phyloP scores from a whole-genome alignment of 2,113 vertebrate genomes.

The Phasianus colchicus region DNA sequence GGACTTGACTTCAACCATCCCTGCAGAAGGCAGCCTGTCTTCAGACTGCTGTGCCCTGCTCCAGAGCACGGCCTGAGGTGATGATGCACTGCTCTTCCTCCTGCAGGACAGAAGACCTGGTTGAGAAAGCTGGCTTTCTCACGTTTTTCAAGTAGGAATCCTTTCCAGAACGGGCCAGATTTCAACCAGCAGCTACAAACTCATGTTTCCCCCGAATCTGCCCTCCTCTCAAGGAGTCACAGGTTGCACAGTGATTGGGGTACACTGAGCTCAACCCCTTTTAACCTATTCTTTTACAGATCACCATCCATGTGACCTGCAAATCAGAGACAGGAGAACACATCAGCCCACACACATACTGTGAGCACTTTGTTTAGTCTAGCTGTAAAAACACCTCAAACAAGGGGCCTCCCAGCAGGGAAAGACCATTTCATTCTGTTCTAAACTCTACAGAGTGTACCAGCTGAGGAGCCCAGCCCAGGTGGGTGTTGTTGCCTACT shows the following conservation, averaged over 20 bases:
- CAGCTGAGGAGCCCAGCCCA: neutral
- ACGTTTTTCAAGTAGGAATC: neutral
- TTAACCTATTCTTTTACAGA: slow-evolving; percentile 36
- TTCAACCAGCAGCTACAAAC: slow-evolving; percentile 8
- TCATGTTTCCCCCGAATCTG: neutral
- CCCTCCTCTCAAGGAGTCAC: slow-evolving; percentile 2
- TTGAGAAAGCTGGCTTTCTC: slow-evolving; percentile 16
- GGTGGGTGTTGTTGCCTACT: accelerated
- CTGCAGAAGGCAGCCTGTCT: slow-evolving; percentile 80
- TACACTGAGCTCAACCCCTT: slow-evolving; percentile 11
- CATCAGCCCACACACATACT: slow-evolving; percentile 44
- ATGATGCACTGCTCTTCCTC: slow-evolving; percentile 88
- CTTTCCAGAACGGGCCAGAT: neutral
- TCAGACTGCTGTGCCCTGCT: slow-evolving; percentile 82
- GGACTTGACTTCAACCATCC: slow-evolving; percentile 83
- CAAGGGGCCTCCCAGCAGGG: slow-evolving; percentile 53
- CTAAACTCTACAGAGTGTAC: neutral
- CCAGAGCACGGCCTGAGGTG: slow-evolving; percentile 89
- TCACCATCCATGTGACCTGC: slow-evolving; percentile 33
- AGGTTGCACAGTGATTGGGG: neutral
- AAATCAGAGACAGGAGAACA: slow-evolving; percentile 47
- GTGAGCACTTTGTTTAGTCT: slow-evolving; percentile 40
- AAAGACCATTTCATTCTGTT: slow-evolving; percentile 41
- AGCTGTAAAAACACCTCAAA: slow-evolving; percentile 30
- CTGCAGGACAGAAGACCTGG: slow-evolving; percentile 62